Evolutionary conservation across 2,888 invertebrate genomes (phyloP).

Genomic region (Aplocera efformata): DNA sequence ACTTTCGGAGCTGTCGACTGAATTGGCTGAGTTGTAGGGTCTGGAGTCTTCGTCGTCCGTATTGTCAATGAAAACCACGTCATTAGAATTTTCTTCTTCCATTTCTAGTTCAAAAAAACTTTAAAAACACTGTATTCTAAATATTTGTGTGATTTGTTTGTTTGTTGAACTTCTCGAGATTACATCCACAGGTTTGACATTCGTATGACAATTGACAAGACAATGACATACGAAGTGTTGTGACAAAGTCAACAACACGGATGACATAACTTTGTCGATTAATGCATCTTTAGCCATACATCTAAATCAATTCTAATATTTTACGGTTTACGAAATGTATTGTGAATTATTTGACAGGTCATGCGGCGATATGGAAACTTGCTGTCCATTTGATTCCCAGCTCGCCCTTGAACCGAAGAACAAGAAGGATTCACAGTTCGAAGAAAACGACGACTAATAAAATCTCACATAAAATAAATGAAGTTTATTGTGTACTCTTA

Average conservation of each 20-base stretch:
- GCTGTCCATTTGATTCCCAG: constrained; percentile 21
- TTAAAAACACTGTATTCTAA: too few relatives aligned
- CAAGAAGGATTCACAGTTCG: constrained; percentile 9
- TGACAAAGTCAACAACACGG: too few relatives aligned
- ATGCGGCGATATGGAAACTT: constrained; percentile 13
- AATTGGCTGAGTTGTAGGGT: constrained; percentile 2
- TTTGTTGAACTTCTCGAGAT: too few relatives aligned
- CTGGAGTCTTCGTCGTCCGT: constrained; percentile 18
- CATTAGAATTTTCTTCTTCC: constrained; percentile 20
- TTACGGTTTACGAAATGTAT: too few relatives aligned
- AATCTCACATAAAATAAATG: constrained; percentile 5
- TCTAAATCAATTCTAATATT: too few relatives aligned
- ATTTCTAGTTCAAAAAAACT: not conserved
- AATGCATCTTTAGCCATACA: constrained; percentile 1
- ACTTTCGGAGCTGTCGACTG: constrained; percentile 25
- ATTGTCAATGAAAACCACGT: constrained; percentile 29
- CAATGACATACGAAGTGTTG: too few relatives aligned
- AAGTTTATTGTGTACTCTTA: too few relatives aligned
- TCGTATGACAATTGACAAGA: too few relatives aligned
- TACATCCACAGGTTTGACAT: too few relatives aligned
- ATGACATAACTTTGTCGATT: too few relatives aligned
- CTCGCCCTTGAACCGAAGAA: constrained; percentile 15
- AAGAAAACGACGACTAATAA: constrained; percentile 28
- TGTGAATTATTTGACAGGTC: constrained; percentile 4
- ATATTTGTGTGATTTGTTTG: too few relatives aligned